These are phyloP conservation scores for Papilio glaucus DNA, from an alignment of 1,140 invertebrate species.

Conservation along the genomic window DNA sequence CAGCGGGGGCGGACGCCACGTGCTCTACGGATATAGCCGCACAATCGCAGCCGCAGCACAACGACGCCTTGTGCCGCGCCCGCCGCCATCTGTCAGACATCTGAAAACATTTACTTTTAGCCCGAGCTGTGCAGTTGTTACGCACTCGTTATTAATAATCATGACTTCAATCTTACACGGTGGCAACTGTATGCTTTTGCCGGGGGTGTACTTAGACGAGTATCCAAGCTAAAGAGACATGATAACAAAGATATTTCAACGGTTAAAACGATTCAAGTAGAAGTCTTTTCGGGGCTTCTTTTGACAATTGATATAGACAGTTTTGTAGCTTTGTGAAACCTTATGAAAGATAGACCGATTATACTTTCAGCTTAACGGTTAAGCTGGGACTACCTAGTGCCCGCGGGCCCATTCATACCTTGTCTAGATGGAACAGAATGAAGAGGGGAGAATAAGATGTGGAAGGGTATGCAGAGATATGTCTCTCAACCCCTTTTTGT, in stretches of 20 bases:
- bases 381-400: neutral
- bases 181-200: neutral
- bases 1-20: neutral
- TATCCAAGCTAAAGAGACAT: neutral
- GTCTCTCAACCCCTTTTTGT: too few species aligned
- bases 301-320: neutral
- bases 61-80: slow-evolving; percentile 45
- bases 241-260: too few species aligned
- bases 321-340: neutral
- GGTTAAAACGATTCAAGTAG: neutral
- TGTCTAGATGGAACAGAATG: too few species aligned
- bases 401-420: neutral
- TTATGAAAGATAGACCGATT: neutral
- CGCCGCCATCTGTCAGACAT: slow-evolving; percentile 56
- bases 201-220: neutral
- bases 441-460: too few species aligned
- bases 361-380: neutral
- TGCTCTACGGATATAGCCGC: slow-evolving; percentile 45
- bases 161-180: neutral
- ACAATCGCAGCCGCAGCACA: slow-evolving; percentile 37
- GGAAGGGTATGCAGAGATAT: too few species aligned
- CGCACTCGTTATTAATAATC: slow-evolving; percentile 14
- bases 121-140: slow-evolving; percentile 8
- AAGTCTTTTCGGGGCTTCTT: slow-evolving; percentile 1
- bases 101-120: slow-evolving; percentile 47